Evolutionary conservation across 30 jellyfish, hydroid and myxozoan genomes (phyloP).

Genomic region (Chrysaora quinquecirrha): DNA sequence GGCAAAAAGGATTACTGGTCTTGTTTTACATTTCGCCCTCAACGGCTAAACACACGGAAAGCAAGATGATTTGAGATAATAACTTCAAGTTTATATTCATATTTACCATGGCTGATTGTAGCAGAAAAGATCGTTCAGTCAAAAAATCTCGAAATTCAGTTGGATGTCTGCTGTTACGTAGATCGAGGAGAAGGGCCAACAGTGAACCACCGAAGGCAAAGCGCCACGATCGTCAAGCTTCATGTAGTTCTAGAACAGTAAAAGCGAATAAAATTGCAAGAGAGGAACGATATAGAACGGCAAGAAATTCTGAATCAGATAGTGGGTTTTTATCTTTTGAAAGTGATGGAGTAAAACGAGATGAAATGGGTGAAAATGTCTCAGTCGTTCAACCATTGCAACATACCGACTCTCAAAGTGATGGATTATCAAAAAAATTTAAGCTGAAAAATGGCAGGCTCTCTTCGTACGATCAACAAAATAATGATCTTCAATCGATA

Average conservation of each 20-base stretch:
- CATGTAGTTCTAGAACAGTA: slow-evolving; percentile 58
- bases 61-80: slow-evolving; percentile 11
- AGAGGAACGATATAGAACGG: slow-evolving; percentile 53
- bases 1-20: slow-evolving; percentile 76
- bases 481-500: not conserved
- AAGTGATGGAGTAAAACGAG: slow-evolving; percentile 41
- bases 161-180: slow-evolving; percentile 56
- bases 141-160: slow-evolving; percentile 41
- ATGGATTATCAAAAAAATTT: not conserved
- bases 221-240: slow-evolving; percentile 46
- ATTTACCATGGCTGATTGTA: slow-evolving; percentile 53
- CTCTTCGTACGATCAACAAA: slow-evolving; percentile 24
- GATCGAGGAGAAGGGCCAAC: slow-evolving; percentile 56
- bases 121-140: slow-evolving; percentile 35
- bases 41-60: slow-evolving; percentile 8
- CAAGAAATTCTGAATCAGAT: slow-evolving; percentile 67
- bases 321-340: slow-evolving; percentile 71
- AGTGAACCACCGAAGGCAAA: slow-evolving; percentile 75
- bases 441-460: slow-evolving; percentile 20
- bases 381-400: not conserved
- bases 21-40: slow-evolving; percentile 56
- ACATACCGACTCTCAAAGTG: slow-evolving; percentile 14
- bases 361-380: slow-evolving; percentile 6
- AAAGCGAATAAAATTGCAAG: slow-evolving; percentile 74
- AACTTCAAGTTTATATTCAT: not conserved